Conservation (phyloP, 1,140 invertebrate genomes). For the Nomia melanderi region DNA sequence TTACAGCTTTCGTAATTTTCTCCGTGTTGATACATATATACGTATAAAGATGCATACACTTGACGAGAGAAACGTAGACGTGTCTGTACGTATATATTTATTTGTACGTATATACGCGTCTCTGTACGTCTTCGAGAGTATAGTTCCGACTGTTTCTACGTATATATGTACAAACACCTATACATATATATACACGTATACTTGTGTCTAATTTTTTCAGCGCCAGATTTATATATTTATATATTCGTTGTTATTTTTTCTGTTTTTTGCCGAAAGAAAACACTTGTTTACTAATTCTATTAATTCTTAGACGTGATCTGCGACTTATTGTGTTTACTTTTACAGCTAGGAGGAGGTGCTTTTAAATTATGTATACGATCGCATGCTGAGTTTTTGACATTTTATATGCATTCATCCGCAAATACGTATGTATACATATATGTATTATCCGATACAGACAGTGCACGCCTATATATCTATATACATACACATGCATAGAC, state of each 20-base stretch:
- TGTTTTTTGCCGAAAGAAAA: conserved; percentile 66
- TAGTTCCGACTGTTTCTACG: too few species aligned
- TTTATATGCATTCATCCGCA: conserved; percentile 51
- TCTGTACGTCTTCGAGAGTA: too few species aligned
- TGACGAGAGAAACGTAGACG: too few species aligned
- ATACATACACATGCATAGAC: not conserved
- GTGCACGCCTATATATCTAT: conserved; percentile 16
- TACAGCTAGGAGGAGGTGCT: conserved; percentile 81
- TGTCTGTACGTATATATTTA: too few species aligned
- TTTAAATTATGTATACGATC: conserved; percentile 63
- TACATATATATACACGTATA: conserved; percentile 44
- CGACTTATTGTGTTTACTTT: conserved; percentile 77
- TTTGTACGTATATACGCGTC: too few species aligned
- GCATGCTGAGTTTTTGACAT: conserved; percentile 61
- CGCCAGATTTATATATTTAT: conserved; percentile 59
- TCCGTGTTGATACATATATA: conserved; percentile 34
- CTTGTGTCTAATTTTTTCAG: conserved; percentile 63
- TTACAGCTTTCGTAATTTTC: conserved; percentile 66
- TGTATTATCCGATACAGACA: not conserved
- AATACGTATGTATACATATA: not conserved
- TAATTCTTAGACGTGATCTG: conserved; percentile 72
- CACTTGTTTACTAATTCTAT: conserved; percentile 78
- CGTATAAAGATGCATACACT: too few species aligned
- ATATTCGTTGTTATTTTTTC: conserved; percentile 67
- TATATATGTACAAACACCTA: conserved; percentile 26